Evolutionary conservation across 2,888 invertebrate genomes (phyloP).

Genomic region (Acheta domesticus): DNA sequence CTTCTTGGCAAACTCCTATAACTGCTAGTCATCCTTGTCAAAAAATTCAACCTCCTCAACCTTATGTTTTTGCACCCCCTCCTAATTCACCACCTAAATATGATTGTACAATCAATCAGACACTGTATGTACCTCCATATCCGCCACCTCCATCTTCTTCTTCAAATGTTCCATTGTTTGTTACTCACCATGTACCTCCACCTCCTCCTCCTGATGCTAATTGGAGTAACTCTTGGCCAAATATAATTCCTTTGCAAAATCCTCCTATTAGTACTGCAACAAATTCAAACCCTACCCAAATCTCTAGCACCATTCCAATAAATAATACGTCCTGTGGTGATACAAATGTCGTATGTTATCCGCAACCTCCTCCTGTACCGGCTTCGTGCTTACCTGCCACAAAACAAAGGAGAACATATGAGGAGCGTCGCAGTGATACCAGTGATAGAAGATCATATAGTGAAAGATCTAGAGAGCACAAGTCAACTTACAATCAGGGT

Average conservation of each 20-base stretch:
- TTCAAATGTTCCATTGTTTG: neutral
- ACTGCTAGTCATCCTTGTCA: neutral
- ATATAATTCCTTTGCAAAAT: slow-evolving; percentile 5
- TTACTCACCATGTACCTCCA: slow-evolving; percentile 9
- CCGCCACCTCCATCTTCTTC: neutral
- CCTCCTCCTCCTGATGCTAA: neutral
- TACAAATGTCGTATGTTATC: neutral
- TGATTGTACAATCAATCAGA: neutral
- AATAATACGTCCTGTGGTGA: neutral
- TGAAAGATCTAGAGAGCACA: slow-evolving; percentile 3
- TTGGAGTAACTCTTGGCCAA: neutral
- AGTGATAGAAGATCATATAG: neutral
- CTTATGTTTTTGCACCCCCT: neutral
- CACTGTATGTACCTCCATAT: neutral
- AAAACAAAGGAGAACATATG: neutral
- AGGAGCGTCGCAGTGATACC: neutral
- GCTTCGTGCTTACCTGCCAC: neutral
- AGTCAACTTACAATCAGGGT: neutral
- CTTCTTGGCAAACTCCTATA: neutral
- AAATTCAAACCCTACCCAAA: neutral
- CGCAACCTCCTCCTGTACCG: neutral
- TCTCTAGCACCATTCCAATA: neutral
- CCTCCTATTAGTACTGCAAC: neutral
- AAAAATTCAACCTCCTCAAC: neutral
- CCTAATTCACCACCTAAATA: neutral